phyloP scores from a whole-genome alignment of 2,113 vertebrate genomes.

The Rhinopithecus roxellana region DNA sequence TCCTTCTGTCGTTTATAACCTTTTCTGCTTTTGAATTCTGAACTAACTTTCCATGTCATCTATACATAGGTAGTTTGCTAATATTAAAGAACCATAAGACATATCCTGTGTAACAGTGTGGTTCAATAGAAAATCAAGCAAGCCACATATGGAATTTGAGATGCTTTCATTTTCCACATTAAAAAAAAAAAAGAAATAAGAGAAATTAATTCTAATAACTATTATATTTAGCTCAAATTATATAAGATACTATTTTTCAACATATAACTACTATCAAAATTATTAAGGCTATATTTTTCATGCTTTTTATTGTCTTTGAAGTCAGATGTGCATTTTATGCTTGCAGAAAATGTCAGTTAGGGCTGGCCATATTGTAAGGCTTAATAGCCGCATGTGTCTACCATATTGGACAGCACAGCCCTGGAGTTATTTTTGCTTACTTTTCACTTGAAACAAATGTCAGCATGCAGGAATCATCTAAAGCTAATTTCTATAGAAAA shows the following conservation, averaged over 20 bases:
- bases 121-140: neutral
- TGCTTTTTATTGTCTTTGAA: neutral
- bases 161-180: neutral
- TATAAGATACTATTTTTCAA: neutral
- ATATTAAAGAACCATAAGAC: neutral
- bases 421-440: neutral
- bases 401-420: neutral
- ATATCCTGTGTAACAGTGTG: neutral
- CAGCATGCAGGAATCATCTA: neutral
- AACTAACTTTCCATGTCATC: neutral
- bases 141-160: neutral
- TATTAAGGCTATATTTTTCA: neutral
- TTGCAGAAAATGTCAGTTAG: neutral
- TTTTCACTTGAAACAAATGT: neutral
- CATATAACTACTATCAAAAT: neutral
- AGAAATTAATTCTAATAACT: neutral
- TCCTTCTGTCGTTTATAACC: neutral
- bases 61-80: neutral
- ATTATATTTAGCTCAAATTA: neutral
- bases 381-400: neutral
- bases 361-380: neutral
- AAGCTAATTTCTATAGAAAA: neutral
- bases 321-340: neutral
- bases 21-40: slow-evolving; percentile 45
- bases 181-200: neutral